These are phyloP conservation scores for Dipodomys ordii DNA, from an alignment of 2,113 vertebrate species.

Conservation along the genomic window DNA sequence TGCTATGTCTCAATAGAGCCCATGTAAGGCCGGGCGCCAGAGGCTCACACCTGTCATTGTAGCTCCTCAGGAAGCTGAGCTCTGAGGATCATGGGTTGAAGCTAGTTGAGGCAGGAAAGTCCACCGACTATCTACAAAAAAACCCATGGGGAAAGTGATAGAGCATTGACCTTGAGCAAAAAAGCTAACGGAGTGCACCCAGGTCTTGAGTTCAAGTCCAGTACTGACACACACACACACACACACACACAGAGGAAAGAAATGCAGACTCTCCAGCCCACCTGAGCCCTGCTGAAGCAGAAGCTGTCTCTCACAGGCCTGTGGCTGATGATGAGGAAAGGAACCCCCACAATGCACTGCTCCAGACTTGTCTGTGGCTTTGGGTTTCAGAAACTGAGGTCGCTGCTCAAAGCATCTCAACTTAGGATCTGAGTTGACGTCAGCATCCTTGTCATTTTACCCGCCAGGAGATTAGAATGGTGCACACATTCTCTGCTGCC, in stretches of 20 bases:
- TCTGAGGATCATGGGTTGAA: too few species aligned
- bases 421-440: background rate
- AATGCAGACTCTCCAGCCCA: background rate
- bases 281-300: background rate
- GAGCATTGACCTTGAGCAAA: too few species aligned
- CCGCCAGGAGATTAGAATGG: background rate
- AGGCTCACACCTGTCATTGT: too few species aligned
- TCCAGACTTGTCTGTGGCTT: background rate
- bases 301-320: background rate
- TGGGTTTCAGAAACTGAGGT: background rate
- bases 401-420: background rate
- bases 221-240: too few species aligned
- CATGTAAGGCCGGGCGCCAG: background rate
- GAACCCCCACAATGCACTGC: rapidly evolving
- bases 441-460: background rate
- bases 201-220: too few species aligned
- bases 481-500: background rate
- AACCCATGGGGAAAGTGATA: too few species aligned
- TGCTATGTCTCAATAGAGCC: background rate
- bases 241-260: background rate
- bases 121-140: too few species aligned
- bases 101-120: too few species aligned
- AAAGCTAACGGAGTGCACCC: too few species aligned
- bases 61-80: too few species aligned
- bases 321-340: rapidly evolving